Base-by-base conservation (phyloP, 2,888 invertebrate species). In the Athalia circularis region DNA sequence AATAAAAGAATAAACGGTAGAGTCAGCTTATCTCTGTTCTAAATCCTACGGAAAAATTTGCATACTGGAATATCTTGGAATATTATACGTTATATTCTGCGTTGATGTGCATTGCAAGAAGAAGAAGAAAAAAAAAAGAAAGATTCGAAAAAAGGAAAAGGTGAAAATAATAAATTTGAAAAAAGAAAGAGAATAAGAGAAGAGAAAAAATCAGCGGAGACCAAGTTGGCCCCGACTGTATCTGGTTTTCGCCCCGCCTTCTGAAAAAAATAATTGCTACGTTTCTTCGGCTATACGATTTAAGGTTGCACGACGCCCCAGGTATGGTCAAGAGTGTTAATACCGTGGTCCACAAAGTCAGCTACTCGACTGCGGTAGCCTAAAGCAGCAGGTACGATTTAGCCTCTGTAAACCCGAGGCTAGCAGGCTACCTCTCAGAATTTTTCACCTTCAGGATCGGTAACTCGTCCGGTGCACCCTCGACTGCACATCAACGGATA, bases 1-100 rank as follows among this genome's bases (percentile, higher is more conserved):
- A 77, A 77, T 77, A 72, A 74, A 78, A 80, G 79, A 79, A 80
- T 76, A 29, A 29, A 29, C 29, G 29, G 29, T 29, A 29, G 29
- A 29, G 65, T 57, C 47, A 70, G 64, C 83, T 85, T 86, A 86
- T 85, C 85, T 84, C 77, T 48, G 79, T 81, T 83, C 77, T 80
- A 82, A 83, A 80, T 80, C 81, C 80, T 81, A 80, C 52, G 79
- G 80, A 80, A 84, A 29, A 85, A 86, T 85, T 84, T 84, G 85
- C 85, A 82, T 82, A 82, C 83, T 81, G 70, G 82, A 83, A 83
- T 29, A 29, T 83, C 82, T 82, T 79, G 80, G 59, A 72, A 29
- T 29, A 29, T 29, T 29, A 29, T 29, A 29, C 29, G 29, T 29
- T 29, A 29, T 29, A 29, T 29, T 29, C 29, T 4, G 54, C 57